Evolutionary conservation across 37 sponge, comb jelly and placozoan species (phyloP).

Genomic region (Bolinopsis microptera): DNA sequence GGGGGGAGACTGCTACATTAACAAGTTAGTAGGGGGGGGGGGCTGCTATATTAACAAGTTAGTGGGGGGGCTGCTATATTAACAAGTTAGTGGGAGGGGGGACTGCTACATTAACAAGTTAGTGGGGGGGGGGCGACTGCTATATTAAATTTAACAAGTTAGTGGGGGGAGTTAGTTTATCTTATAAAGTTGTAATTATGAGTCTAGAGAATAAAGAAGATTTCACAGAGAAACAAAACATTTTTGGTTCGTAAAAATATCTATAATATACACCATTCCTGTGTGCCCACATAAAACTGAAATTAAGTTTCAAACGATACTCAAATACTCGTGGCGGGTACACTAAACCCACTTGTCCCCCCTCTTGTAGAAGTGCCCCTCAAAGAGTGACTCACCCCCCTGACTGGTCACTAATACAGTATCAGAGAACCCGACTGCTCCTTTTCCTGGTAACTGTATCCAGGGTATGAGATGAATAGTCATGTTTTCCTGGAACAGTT

Average conservation of each 20-base stretch:
- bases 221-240: too few species aligned
- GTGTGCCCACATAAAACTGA: too few species aligned
- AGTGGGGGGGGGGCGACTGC: too few species aligned
- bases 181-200: too few species aligned
- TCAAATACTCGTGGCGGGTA: too few species aligned
- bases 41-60: too few species aligned
- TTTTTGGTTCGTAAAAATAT: too few species aligned
- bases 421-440: conserved; percentile 24
- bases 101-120: conserved; percentile 18
- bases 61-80: too few species aligned
- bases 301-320: too few species aligned
- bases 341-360: background rate
- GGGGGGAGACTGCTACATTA: conserved; percentile 28
- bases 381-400: background rate
- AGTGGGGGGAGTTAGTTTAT: background rate
- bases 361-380: background rate
- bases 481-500: background rate
- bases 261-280: too few species aligned
- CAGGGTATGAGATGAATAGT: conserved; percentile 29
- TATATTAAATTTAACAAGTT: too few species aligned
- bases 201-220: too few species aligned
- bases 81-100: background rate
- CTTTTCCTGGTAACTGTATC: conserved; percentile 12
- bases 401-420: conserved; percentile 14
- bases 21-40: conserved; percentile 1